Evolutionary conservation across 2,113 vertebrate genomes (phyloP).

Genomic region (Galbula dea): DNA sequence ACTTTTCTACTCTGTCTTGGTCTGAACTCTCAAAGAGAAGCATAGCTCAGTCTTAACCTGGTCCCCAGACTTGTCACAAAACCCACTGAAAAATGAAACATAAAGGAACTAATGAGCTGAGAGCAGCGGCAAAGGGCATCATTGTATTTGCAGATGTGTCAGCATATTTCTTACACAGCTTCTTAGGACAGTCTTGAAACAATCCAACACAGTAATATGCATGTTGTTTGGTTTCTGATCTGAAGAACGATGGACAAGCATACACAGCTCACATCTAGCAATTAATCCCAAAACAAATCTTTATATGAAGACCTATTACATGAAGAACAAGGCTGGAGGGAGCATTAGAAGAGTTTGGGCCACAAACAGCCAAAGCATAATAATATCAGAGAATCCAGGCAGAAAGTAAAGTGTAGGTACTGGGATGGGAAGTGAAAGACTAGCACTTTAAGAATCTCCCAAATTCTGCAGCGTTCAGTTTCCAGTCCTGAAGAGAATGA

Average conservation of each 20-base stretch:
- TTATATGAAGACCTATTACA: background rate
- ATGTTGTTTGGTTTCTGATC: background rate
- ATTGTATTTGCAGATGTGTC: background rate
- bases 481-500: background rate
- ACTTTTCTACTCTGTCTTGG: background rate
- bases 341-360: background rate
- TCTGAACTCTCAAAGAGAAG: background rate
- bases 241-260: background rate
- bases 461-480: background rate
- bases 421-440: background rate
- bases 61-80: background rate
- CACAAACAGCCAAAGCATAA: background rate
- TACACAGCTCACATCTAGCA: background rate
- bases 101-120: background rate
- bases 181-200: background rate
- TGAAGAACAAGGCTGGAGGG: background rate
- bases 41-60: background rate
- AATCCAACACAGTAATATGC: rapidly evolving
- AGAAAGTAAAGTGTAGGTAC: background rate
- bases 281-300: background rate
- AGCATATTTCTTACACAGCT: background rate
- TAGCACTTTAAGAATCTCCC: background rate
- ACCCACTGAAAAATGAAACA: background rate
- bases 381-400: background rate
- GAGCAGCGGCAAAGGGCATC: background rate